Evolutionary conservation across 2,888 invertebrate genomes (phyloP), one percentile per base, ranked within the genome.

Genomic region (Cenopis cana): DNA sequence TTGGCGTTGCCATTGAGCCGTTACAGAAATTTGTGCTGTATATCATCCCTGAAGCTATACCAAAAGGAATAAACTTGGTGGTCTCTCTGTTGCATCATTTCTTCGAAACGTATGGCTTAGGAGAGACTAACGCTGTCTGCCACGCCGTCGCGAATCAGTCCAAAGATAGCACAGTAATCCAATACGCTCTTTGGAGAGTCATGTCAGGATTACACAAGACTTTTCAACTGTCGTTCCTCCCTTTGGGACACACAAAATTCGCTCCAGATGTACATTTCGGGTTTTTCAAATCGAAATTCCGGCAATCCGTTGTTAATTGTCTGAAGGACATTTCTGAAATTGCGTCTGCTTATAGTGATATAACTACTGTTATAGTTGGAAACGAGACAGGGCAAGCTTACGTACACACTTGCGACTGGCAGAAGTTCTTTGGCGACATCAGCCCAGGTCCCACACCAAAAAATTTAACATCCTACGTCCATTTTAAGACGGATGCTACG

Each of bases 221-320:
- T 12, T 57, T 57, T 18, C 57, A 57, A 57, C 38, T 57, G 11
- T 57, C 57, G 0, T 57, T 18, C 38, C 38, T 57, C 18, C 57
- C 57, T 2, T 12, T 17, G 36, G 57, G 38, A 6, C 57, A 57
- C 12, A 9, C 36, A 1, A 57, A 36, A 2, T 57, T 57, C 38
- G 57, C 57, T 18, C 57, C 57, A 14, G 57, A 57, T 38, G 5
- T 57, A 33, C 17, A 57, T 57, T 57, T 57, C 57, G 57, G 57
- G 11, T 10, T 38, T 17, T 57, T 57, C 38, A 57, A 57, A 18
- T 38, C 38, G 38, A 57, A 17, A 38, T 38, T 57, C 12, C 57
- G 57, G 18, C 36, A 57, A 18, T 38, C 18, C 0, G 12, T 17
- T 17, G 38, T 36, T 10, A 36, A 17, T 57, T 38, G n/a, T 9